Evolutionary conservation across 2,113 vertebrate genomes (phyloP), one percentile per base, ranked within the genome.

Genomic region (Euleptes europaea): DNA sequence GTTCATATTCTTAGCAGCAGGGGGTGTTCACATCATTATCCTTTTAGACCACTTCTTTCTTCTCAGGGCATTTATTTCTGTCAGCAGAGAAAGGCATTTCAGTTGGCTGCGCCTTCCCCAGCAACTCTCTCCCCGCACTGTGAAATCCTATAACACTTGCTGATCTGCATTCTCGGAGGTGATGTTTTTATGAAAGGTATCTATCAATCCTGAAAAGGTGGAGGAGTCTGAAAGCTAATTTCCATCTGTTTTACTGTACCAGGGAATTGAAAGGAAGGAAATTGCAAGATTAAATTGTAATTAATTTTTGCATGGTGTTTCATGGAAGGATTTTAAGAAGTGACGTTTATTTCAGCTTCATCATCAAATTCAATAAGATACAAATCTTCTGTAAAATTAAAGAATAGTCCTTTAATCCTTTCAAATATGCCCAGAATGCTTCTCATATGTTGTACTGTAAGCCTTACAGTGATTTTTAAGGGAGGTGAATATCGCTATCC

Each of bases 1-100:
- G 57, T 80, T 85, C 77, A 85, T 85, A 80, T 85, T 80, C 84
- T 85, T 85, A 80, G 84, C 84, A 85, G 84, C 70, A 85, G 84
- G 84, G 84, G 84, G 84, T 85, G n/a, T 85, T 85, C 77, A 79
- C 70, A 79, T 85, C 70, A 80, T 85, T 85, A 85, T 85, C 84
- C 77, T 80, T 78, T 42, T 19, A 80, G 69, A 38, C 69, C n/a
- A 72, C 54, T 70, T 85, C 77, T 79, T 80, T 72, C 84, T 73
- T 73, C 77, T 63, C 42, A 73, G 69, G 78, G 77, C 84, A 80
- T 85, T 85, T 85, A 80, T 85, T 85, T 65, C 84, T 80, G 77
- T 28, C 84, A 80, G 54, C 54, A 80, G 54, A 80, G 77, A 35
- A 85, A 79, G 49, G 54, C 42, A 85, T 85, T 85, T 85, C 76